A percentile compares a stretch with the other conserved stretches of the same genome.
Evolutionary conservation across 2,113 vertebrate species (phyloP).

Genomic region (Glaucidium brasilianum): DNA sequence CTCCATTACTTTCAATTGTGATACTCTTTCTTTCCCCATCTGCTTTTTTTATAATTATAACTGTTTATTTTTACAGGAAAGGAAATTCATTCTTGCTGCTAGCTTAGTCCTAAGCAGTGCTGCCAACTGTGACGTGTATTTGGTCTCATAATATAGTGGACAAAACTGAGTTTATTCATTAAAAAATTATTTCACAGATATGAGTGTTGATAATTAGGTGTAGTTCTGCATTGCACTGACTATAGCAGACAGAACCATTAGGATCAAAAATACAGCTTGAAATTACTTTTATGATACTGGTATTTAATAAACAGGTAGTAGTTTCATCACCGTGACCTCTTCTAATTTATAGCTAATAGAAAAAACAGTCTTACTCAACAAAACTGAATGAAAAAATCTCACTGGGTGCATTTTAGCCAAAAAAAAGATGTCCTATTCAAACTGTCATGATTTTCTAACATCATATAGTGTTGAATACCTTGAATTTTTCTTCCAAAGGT

Average conservation of each 20-base stretch:
- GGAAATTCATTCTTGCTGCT: neutral
- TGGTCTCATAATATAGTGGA: neutral
- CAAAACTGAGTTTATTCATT: neutral
- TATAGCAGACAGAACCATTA: neutral
- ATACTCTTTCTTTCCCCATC: neutral
- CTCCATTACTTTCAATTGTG: neutral
- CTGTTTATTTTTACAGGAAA: slow-evolving; percentile 2
- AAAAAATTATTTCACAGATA: neutral
- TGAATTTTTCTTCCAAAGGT: neutral
- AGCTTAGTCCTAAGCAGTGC: neutral
- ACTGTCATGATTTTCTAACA: neutral
- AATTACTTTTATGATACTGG: neutral
- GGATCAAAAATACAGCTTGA: neutral
- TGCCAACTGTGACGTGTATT: neutral
- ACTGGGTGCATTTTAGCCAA: neutral
- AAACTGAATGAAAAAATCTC: neutral
- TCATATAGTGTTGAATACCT: neutral
- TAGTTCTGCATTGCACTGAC: neutral
- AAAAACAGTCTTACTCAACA: neutral
- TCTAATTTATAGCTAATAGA: neutral
- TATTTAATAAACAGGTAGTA: neutral
- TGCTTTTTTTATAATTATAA: neutral
- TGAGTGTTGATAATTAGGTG: neutral
- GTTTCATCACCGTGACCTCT: neutral
- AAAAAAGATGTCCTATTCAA: neutral